Base-by-base conservation (phyloP, 2,888 invertebrate species). In the Ypsolopha scabrella region DNA sequence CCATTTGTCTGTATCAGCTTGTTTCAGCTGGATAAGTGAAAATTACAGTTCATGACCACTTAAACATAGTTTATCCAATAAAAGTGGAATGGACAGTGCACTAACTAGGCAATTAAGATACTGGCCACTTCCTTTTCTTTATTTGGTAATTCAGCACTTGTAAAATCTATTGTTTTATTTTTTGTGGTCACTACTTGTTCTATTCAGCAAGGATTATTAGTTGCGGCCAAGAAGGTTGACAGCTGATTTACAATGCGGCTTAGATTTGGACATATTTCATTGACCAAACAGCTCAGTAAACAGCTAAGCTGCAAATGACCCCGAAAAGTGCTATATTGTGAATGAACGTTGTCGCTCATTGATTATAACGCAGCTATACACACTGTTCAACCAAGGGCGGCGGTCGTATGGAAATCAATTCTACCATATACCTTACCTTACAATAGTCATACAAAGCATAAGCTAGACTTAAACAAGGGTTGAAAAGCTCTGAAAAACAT, bases 311-410 rank as follows among this genome's bases (percentile, higher is more conserved):
- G 61, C 69, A 70, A 68, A 74, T 79, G 81, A 82, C 81, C 81
- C 76, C 80, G 78, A 79, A 72, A 75, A 65, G 62, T 70, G 68
- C 74, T 67, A 73, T 76, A 81, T 82, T 73, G 80, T 86, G 85
- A 86, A 86, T 86, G 85, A 85, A 83, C 72, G 68, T 60, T 63
- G 57, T 69, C 39, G 39, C 68, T 79, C 85, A 85, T 83, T 85
- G 85, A 85, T 80, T 82, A 76, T 76, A 77, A 57, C 67, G 70
- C 70, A 72, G 75, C 70, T 70, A 69, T 63, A 66, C 69, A 70
- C 67, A 66, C 71, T 74, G 72, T 24, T 24, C 24, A 75, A 65
- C 61, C 65, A 75, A 74, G 83, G 85, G 85, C 85, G 83, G 80
- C 75, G 82, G 81, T 79, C 80, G 63, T 51, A 53, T 53, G 57